Evolutionary conservation across 2,113 vertebrate genomes (phyloP).

Genomic region (Elephantulus edwardii): DNA sequence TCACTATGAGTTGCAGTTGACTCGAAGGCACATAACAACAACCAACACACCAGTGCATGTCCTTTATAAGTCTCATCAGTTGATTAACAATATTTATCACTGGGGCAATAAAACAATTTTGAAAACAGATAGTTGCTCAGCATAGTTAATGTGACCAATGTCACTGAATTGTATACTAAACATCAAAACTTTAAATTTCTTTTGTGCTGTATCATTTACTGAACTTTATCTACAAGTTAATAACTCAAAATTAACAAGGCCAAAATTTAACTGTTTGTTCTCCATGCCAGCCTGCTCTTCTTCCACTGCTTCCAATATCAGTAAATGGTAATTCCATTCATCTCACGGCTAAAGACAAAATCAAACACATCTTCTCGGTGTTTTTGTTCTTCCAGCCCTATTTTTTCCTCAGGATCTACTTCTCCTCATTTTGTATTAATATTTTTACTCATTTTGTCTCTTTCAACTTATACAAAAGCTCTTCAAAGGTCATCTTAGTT

Average conservation of each 20-base stretch:
- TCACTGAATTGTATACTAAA: background rate
- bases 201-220: too few species aligned
- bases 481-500: background rate
- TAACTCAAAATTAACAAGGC: constrained; percentile 27
- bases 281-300: constrained; percentile 1
- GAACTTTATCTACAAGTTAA: background rate
- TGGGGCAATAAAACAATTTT: background rate
- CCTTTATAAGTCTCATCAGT: background rate
- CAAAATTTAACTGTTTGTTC: background rate
- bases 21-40: too few species aligned
- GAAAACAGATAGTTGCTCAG: background rate
- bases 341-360: background rate
- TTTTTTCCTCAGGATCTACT: background rate
- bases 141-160: background rate
- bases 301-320: background rate
- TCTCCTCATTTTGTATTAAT: background rate
- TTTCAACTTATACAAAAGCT: constrained; percentile 13
- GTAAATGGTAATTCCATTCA: background rate
- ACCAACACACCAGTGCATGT: too few species aligned
- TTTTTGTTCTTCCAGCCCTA: background rate
- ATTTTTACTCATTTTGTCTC: constrained; percentile 18
- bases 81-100: background rate
- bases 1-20: too few species aligned
- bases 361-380: background rate
- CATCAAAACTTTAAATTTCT: too few species aligned